These are phyloP conservation scores for Rhipidura dahli DNA, from an alignment of 2,113 vertebrate genomes.

Conservation along the genomic window DNA sequence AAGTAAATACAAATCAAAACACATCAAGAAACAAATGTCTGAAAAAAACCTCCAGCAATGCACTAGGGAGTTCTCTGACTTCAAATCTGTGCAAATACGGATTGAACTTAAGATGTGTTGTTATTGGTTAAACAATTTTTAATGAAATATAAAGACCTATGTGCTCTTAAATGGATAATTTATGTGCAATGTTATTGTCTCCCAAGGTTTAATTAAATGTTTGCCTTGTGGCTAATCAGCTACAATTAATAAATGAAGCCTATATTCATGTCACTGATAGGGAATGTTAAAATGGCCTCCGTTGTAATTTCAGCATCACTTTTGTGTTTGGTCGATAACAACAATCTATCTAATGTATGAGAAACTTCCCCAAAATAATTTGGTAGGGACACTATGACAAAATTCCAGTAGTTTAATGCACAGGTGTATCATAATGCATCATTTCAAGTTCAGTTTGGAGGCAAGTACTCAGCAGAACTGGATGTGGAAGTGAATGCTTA, in stretches of 20 bases:
- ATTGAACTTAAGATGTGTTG: slow-evolving; percentile 46
- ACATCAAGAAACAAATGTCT: slow-evolving; percentile 41
- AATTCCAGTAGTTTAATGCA: background rate
- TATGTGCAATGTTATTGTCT: slow-evolving; percentile 76
- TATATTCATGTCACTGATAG: slow-evolving; percentile 45
- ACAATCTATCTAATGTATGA: background rate
- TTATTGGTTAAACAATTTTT: slow-evolving; percentile 72
- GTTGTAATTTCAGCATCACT: slow-evolving; percentile 7
- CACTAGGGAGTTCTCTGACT: slow-evolving; percentile 39
- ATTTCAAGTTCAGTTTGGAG: background rate
- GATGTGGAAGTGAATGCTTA: background rate
- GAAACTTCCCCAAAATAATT: background rate
- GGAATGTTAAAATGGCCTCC: slow-evolving; percentile 46
- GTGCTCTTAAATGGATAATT: slow-evolving; percentile 78
- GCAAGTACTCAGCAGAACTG: background rate
- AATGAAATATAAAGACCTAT: slow-evolving; percentile 76
- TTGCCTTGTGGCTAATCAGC: slow-evolving; percentile 79
- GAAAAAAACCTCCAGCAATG: background rate
- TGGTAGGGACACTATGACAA: background rate
- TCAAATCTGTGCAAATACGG: slow-evolving; percentile 57
- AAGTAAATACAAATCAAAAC: slow-evolving; percentile 69
- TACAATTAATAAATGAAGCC: slow-evolving; percentile 75
- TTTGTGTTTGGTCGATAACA: background rate
- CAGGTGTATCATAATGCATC: background rate
- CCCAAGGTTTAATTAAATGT: slow-evolving; percentile 81